phyloP scores from a whole-genome alignment of 2,797 vertebrate genomes.

The Gallinago stenura region DNA sequence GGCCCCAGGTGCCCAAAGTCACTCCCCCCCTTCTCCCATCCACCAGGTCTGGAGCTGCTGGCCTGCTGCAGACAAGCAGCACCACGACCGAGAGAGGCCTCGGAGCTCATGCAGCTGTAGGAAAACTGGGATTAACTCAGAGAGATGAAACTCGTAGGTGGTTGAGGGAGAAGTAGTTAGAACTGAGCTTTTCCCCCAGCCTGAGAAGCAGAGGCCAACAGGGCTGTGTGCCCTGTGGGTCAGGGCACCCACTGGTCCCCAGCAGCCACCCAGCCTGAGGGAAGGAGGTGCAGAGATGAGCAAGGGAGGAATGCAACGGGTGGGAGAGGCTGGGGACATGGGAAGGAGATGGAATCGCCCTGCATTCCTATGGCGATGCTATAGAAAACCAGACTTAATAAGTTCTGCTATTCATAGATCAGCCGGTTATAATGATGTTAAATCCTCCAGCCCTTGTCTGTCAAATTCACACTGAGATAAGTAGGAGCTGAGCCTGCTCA shows the following conservation, averaged over 20 bases:
- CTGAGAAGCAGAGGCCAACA: background rate
- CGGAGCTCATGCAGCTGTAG: background rate
- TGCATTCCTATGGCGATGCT: background rate
- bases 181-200: accelerated
- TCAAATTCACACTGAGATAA: slow-evolving; percentile 37
- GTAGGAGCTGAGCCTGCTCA: background rate
- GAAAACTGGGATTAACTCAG: background rate
- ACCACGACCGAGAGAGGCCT: accelerated
- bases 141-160: background rate
- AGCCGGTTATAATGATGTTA: background rate
- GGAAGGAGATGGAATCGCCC: background rate
- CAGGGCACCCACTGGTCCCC: accelerated
- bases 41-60: background rate
- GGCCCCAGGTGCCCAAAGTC: accelerated
- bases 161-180: background rate
- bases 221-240: background rate
- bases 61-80: background rate
- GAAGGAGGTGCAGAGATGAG: background rate
- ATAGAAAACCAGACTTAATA: slow-evolving; percentile 6
- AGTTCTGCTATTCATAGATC: background rate
- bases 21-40: accelerated
- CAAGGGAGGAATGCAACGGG: background rate
- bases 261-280: background rate
- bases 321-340: background rate
- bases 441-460: slow-evolving; percentile 22